Conservation (phyloP, 1,140 invertebrate genomes). For the Forficula auricularia region DNA sequence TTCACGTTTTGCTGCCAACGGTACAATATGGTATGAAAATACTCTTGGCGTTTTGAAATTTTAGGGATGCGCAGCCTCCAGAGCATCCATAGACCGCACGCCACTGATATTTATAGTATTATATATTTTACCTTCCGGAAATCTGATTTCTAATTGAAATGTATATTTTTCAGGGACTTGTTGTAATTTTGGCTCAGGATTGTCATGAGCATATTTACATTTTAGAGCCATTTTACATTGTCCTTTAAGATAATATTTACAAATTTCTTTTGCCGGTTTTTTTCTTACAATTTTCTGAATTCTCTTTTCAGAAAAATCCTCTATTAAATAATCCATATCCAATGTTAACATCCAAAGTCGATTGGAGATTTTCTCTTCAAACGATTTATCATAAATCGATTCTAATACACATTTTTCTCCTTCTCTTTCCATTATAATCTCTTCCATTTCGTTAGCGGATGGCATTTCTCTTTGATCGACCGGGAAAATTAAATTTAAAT, state of each 20-base stretch:
- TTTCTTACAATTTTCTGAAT: constrained; percentile 33
- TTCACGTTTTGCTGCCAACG: no score
- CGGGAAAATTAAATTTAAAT: constrained; percentile 24
- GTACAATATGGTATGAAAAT: no score
- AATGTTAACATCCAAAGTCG: constrained; percentile 46
- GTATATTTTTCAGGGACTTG: constrained; percentile 22
- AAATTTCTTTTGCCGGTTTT: constrained; percentile 31
- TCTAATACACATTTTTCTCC: constrained; percentile 53
- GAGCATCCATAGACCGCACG: no score
- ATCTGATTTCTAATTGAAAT: constrained; percentile 53
- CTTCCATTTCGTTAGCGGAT: not conserved
- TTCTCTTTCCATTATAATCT: constrained; percentile 35
- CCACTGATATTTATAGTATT: constrained; percentile 1
- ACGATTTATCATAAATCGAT: constrained; percentile 51
- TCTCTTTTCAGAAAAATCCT: constrained; percentile 30
- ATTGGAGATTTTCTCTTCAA: constrained; percentile 42
- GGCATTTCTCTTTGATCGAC: constrained; percentile 2
- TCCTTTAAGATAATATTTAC: constrained; percentile 45
- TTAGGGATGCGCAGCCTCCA: no score
- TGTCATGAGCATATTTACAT: constrained; percentile 52
- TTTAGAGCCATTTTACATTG: constrained; percentile 47
- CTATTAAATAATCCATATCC: constrained; percentile 44
- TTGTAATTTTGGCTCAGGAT: constrained; percentile 21
- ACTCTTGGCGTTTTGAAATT: no score
- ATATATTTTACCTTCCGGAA: constrained; percentile 34